A percentile compares a stretch with the other conserved stretches of the same genome.
Conservation (phyloP, 2,888 invertebrate genomes). For the Cremastobaeus sp. region DNA sequence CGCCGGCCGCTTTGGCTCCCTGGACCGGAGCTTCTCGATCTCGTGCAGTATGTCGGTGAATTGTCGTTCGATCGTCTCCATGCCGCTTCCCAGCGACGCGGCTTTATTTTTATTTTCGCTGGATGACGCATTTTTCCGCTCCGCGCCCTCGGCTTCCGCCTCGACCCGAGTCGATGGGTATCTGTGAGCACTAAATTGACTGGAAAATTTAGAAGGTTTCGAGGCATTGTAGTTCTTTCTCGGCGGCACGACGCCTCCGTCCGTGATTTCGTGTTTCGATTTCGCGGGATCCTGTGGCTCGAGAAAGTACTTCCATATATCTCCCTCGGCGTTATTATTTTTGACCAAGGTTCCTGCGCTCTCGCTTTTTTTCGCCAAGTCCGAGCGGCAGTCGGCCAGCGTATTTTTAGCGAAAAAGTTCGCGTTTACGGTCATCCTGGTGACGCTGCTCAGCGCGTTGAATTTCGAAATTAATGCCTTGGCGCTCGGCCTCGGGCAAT, state of each 20-base stretch:
- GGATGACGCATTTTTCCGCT: slow-evolving; percentile 14
- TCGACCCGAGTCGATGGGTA: no score
- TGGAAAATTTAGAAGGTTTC: no score
- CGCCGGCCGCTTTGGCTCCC: slow-evolving; percentile 33
- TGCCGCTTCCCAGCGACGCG: slow-evolving; percentile 33
- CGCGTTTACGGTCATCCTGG: slow-evolving; percentile 80
- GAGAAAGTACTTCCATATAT: slow-evolving; percentile 71
- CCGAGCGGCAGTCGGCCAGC: no score
- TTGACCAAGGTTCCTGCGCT: slow-evolving; percentile 28
- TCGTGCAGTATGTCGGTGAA: slow-evolving; percentile 73
- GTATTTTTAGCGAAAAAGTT: slow-evolving; percentile 79
- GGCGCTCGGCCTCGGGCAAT: slow-evolving; percentile 73
- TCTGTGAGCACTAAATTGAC: background rate
- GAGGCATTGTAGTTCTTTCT: slow-evolving; percentile 20
- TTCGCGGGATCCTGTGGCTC: slow-evolving; percentile 59
- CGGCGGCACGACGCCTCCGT: background rate
- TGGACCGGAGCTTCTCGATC: slow-evolving; percentile 69
- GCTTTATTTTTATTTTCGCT: slow-evolving; percentile 12
- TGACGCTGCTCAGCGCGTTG: slow-evolving; percentile 82
- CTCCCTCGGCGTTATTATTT: slow-evolving; percentile 54
- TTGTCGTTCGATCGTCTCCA: slow-evolving; percentile 66
- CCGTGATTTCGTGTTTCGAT: slow-evolving; percentile 14
- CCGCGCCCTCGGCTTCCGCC: slow-evolving; percentile 29
- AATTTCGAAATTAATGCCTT: slow-evolving; percentile 82
- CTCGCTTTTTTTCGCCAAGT: no score